Base-by-base conservation (phyloP, 2,113 vertebrate genomes). In the Cyanoderma ruficeps region DNA sequence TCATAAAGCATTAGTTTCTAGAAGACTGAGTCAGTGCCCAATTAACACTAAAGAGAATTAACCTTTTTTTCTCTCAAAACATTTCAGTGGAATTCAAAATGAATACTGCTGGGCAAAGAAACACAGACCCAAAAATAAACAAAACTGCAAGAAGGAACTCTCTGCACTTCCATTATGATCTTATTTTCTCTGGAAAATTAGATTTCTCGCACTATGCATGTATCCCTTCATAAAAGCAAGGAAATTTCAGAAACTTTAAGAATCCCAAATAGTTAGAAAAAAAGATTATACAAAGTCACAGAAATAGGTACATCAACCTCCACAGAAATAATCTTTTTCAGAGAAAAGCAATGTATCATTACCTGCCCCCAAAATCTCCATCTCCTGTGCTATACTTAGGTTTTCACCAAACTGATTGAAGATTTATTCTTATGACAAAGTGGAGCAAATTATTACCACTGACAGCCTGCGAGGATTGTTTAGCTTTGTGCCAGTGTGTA, bases 361-460 rank as follows among this genome's bases (percentile, higher is more conserved):
- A 85, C 72, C 63, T 72, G 33, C 14, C 52, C 77, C 63, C 24
- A 59, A 52, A 75, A 79, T 65, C 68, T 74, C 52, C 22, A 27
- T 46, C 60, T 81, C 63, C 65, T 69, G 33, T n/a, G 52, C 56
- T 86, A 65, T 56, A n/a, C 37, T 89, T 72, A 56, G 25, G 7
- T 80, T 71, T 71, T 47, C 68, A 59, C 8, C 0, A 56, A 94
- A 42, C 39, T 69, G 60, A 27, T 6, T 42, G 79, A 80, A 50
- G 59, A 77, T 91, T 86, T 95, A 86, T 42, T 64, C 55, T 72
- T 17, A 47, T 30, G 82, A 82, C 53, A 94, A 88, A 94, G 79
- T 9, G 13, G 65, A 81, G 79, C 75, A 90, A 83, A 91, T 86
- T 37, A 77, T 80, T 74, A 37, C 60, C 78, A 22, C 27, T 83